Evolutionary conservation across 2,888 invertebrate genomes (phyloP).

Genomic region (Idaea aversata): DNA sequence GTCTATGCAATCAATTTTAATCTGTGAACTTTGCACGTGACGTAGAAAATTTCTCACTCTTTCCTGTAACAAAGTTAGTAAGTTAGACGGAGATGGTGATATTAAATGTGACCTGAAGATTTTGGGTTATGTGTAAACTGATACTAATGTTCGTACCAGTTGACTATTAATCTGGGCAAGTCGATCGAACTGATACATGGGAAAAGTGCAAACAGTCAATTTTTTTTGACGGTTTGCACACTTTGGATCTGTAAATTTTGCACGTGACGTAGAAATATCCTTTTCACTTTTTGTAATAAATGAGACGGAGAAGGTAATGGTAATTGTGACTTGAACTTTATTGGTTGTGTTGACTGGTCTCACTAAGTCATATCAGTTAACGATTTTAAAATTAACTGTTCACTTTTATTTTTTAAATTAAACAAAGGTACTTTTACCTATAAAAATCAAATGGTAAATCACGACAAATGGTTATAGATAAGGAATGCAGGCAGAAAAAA

Average conservation of each 20-base stretch:
- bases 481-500: too few species aligned
- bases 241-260: slow-evolving; percentile 66
- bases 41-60: slow-evolving; percentile 38
- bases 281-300: slow-evolving; percentile 26
- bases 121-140: slow-evolving; percentile 29
- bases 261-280: slow-evolving; percentile 49
- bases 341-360: slow-evolving; percentile 14
- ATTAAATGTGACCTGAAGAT: slow-evolving; percentile 49
- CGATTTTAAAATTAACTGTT: not conserved
- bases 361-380: not conserved
- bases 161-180: slow-evolving; percentile 66
- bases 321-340: slow-evolving; percentile 52
- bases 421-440: too few species aligned
- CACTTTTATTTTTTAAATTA: too few species aligned
- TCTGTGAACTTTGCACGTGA: slow-evolving; percentile 65
- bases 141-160: not conserved
- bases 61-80: slow-evolving; percentile 5
- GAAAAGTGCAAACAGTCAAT: slow-evolving; percentile 72
- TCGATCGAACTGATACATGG: slow-evolving; percentile 69
- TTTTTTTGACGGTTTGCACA: slow-evolving; percentile 19
- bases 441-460: too few species aligned
- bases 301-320: slow-evolving; percentile 40
- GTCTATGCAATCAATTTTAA: slow-evolving; percentile 78
- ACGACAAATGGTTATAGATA: too few species aligned
- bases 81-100: slow-evolving; percentile 40